Conservation (phyloP, 2,888 invertebrate species). For the Philereme transversata region DNA sequence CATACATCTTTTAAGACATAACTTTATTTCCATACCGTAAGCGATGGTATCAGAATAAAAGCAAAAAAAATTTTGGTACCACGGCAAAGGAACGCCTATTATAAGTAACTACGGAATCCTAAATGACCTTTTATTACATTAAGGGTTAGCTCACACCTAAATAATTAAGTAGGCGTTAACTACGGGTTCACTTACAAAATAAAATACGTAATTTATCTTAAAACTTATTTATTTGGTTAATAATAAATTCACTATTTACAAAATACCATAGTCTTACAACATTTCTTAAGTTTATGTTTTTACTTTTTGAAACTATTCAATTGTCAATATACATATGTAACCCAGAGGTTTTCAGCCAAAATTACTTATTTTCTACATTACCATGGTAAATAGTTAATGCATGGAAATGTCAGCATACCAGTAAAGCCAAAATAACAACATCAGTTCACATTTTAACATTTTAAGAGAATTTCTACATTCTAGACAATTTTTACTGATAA, state of each 20-base stretch:
- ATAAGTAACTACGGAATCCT: too few species aligned
- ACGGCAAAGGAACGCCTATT: too few species aligned
- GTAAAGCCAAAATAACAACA: slow-evolving; percentile 6
- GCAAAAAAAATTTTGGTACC: too few species aligned
- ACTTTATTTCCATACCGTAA: too few species aligned
- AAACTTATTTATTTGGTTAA: slow-evolving; percentile 76
- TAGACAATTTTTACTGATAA: background rate
- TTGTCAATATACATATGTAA: slow-evolving; percentile 15
- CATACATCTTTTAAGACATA: too few species aligned
- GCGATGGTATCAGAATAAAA: too few species aligned
- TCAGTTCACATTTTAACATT: slow-evolving; percentile 12
- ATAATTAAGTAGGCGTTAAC: background rate
- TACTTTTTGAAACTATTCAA: slow-evolving; percentile 19
- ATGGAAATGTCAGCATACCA: slow-evolving; percentile 12
- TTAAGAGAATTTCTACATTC: slow-evolving; percentile 17
- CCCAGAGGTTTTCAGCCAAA: slow-evolving; percentile 6
- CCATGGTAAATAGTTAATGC: background rate
- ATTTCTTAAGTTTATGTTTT: slow-evolving; percentile 18
- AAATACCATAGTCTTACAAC: slow-evolving; percentile 62
- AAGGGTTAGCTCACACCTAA: too few species aligned
- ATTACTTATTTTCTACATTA: slow-evolving; percentile 9
- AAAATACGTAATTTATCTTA: slow-evolving; percentile 39
- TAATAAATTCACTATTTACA: slow-evolving; percentile 75
- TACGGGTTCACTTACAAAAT: background rate
- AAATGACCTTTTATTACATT: too few species aligned